These are phyloP conservation scores for Urocolius indicus DNA, from an alignment of 2,113 vertebrate species.

Conservation along the genomic window DNA sequence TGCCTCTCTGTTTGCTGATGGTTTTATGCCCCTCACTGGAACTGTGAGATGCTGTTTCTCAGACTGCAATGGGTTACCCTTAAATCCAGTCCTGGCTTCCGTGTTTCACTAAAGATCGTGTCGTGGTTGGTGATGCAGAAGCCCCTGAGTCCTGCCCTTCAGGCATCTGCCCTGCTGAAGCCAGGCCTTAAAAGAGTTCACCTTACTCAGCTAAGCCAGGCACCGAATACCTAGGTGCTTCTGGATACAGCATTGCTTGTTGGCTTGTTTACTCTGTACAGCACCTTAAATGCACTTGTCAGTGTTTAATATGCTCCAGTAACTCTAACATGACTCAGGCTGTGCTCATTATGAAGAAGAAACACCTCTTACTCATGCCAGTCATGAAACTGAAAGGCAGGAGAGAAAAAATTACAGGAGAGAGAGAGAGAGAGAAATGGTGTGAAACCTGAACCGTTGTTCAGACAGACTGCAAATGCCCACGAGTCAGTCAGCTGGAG, in stretches of 20 bases:
- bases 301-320: background rate
- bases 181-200: background rate
- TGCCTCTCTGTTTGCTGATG: background rate
- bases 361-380: background rate
- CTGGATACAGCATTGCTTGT: background rate
- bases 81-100: background rate
- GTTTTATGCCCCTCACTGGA: background rate
- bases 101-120: background rate
- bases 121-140: background rate
- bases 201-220: background rate
- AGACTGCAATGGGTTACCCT: background rate
- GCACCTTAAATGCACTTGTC: background rate
- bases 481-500: background rate
- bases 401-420: background rate
- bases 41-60: background rate
- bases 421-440: background rate
- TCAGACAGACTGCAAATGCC: background rate
- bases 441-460: conserved; percentile 1
- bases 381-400: background rate
- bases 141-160: background rate
- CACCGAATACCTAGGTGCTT: background rate
- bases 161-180: background rate
- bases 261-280: background rate
- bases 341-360: background rate
- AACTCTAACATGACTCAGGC: background rate